Evolutionary conservation across 2,888 invertebrate genomes (phyloP), one percentile per base, ranked within the genome.

Genomic region (Drosophila demipolita): DNA sequence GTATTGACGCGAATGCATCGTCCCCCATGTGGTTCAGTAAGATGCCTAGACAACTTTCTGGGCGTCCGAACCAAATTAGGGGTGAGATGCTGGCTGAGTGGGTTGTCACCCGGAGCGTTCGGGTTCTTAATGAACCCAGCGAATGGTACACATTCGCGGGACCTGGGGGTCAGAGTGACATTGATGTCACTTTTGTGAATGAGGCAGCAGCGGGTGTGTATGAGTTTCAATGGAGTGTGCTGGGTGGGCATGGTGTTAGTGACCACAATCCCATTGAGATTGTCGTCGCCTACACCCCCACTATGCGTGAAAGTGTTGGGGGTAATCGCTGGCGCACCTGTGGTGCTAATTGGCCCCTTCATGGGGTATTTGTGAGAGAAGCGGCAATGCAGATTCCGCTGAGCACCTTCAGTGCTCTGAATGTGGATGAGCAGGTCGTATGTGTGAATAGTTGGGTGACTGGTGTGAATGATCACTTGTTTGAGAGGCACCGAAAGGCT

Each of bases 111-210:
- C 32, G 5, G 29, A 4, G 57, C 57, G 38, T 64, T 3, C 32
- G 17, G 15, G 20, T 58, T 15, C 33, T 50, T 11, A 65, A 58
- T 12, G 42, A 58, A n/a, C 68, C 52, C 26, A 58, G 64, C 32
- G 50, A 38, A 40, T 57, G 57, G 49, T 57, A 57, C 9, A 57
- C 38, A 20, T 64, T 57, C 26, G n/a, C 50, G 57, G 23, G 59
- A 17, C n/a, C 42, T 29, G 11, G 11, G 38, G 23, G 35, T 36
- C 36, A 33, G 1, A 53, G 20, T 26, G 53, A 36, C 23, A 53
- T 53, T 36, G 36, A 35, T 53, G n/a, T 53, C 15, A 53, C 36
- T 36, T 7, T 35, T 17, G 35, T n/a, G 53, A 53, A 32, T 36
- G 36, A 29, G 17, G 66, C 42, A 45, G 59, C 23, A 12, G 23